A percentile compares a stretch with the other conserved stretches of the same genome.
Conservation (phyloP, 2,888 invertebrate genomes). For the Microdon myrmicae region DNA sequence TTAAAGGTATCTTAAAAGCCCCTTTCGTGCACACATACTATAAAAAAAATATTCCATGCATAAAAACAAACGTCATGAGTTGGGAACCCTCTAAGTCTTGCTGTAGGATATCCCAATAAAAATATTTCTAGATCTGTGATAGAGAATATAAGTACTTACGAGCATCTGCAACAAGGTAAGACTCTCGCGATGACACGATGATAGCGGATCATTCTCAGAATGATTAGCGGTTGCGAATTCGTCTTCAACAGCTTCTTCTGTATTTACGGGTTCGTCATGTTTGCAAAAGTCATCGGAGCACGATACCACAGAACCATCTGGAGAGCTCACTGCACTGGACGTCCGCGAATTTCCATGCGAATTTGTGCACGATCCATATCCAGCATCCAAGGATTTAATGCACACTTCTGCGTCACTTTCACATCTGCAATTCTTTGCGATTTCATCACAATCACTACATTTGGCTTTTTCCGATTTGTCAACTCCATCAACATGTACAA, state of each 20-base stretch:
- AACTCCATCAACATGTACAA: slow-evolving; percentile 45
- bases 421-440: slow-evolving; percentile 66
- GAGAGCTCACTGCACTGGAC: slow-evolving; percentile 84
- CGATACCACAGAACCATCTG: slow-evolving; percentile 89
- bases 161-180: slow-evolving; percentile 79
- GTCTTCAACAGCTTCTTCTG: slow-evolving; percentile 49
- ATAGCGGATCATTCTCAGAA: slow-evolving; percentile 35
- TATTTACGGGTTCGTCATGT: slow-evolving; percentile 68
- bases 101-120: slow-evolving; percentile 58
- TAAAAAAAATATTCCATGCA: too few relatives aligned
- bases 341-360: slow-evolving; percentile 75
- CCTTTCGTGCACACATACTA: too few relatives aligned
- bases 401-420: slow-evolving; percentile 67
- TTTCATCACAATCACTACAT: slow-evolving; percentile 59
- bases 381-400: slow-evolving; percentile 81
- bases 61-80: too few relatives aligned
- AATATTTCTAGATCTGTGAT: too few relatives aligned
- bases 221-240: slow-evolving; percentile 31
- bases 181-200: slow-evolving; percentile 46
- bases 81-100: slow-evolving; percentile 52
- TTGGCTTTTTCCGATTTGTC: slow-evolving; percentile 39
- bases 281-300: slow-evolving; percentile 91
- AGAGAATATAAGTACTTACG: slow-evolving; percentile 70
- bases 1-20: too few relatives aligned
- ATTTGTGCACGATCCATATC: slow-evolving; percentile 81